These are phyloP conservation scores for Ptilonorhynchus violaceus DNA, from an alignment of 2,113 vertebrate genomes.

Conservation along the genomic window DNA sequence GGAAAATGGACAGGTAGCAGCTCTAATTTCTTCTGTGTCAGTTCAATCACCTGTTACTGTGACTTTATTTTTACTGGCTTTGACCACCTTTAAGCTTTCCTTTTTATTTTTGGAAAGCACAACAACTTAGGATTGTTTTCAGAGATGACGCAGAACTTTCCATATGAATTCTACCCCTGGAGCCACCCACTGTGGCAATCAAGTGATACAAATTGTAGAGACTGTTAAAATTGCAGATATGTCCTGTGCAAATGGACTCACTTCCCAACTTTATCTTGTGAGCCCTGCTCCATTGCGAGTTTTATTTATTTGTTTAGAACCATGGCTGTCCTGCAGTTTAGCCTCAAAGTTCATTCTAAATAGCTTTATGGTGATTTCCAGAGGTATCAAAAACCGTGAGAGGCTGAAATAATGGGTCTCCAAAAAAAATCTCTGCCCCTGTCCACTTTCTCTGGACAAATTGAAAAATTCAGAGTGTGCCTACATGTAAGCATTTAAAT, in stretches of 20 bases:
- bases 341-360: background rate
- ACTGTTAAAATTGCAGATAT: background rate
- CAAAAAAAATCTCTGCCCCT: background rate
- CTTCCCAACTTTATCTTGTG: background rate
- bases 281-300: background rate
- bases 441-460: background rate
- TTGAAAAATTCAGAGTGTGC: background rate
- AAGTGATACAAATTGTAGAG: background rate
- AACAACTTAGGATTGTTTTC: background rate
- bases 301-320: background rate
- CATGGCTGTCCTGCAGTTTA: background rate
- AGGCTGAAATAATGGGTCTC: background rate
- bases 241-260: background rate
- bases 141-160: background rate
- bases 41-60: background rate
- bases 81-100: background rate
- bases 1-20: slow-evolving; percentile 90
- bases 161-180: background rate
- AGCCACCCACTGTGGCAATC: background rate
- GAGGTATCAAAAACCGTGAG: background rate
- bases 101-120: background rate
- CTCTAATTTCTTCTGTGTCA: background rate
- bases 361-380: background rate
- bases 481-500: background rate
- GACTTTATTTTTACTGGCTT: background rate